phyloP scores from a whole-genome alignment of 1,140 invertebrate species.

The Cataglyphis hispanica region DNA sequence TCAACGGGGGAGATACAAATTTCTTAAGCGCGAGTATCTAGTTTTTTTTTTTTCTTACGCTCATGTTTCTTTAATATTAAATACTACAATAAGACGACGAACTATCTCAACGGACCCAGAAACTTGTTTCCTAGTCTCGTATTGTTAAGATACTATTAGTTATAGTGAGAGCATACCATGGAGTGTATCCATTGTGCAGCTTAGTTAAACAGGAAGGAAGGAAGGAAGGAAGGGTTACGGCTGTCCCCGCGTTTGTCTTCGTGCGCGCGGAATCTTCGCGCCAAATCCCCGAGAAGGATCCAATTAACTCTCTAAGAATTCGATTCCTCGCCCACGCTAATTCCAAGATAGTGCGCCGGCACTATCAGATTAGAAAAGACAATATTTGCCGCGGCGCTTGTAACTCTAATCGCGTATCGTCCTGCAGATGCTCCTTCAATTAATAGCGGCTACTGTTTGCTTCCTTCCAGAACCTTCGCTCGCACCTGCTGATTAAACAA shows the following conservation, averaged over 20 bases:
- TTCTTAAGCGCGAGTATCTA: neutral
- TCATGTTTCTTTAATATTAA: constrained; percentile 14
- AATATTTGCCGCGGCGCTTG: constrained; percentile 74
- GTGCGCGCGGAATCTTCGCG: constrained; percentile 72
- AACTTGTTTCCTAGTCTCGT: constrained; percentile 18
- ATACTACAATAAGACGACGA: neutral
- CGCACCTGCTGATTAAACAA: constrained; percentile 62
- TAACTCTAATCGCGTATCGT: constrained; percentile 73
- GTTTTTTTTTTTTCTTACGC: neutral
- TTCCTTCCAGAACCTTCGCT: constrained; percentile 58
- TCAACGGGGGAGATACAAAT: neutral
- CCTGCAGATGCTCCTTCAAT: constrained; percentile 73
- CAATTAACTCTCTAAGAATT: constrained; percentile 82
- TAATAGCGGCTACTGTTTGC: constrained; percentile 74
- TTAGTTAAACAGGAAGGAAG: constrained; percentile 67
- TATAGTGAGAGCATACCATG: constrained; percentile 35
- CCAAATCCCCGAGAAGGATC: constrained; percentile 75
- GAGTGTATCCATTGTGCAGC: constrained; percentile 72
- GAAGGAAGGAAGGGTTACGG: constrained; percentile 73
- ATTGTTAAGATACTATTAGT: constrained; percentile 58
- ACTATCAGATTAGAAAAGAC: constrained; percentile 75
- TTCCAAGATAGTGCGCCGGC: constrained; percentile 78
- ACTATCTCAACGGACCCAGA: neutral
- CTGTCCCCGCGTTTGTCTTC: constrained; percentile 72
- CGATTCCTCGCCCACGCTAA: constrained; percentile 79